Evolutionary conservation across 1,140 invertebrate genomes (phyloP), one percentile per base, ranked within the genome.

Genomic region (Antheraea mylitta): DNA sequence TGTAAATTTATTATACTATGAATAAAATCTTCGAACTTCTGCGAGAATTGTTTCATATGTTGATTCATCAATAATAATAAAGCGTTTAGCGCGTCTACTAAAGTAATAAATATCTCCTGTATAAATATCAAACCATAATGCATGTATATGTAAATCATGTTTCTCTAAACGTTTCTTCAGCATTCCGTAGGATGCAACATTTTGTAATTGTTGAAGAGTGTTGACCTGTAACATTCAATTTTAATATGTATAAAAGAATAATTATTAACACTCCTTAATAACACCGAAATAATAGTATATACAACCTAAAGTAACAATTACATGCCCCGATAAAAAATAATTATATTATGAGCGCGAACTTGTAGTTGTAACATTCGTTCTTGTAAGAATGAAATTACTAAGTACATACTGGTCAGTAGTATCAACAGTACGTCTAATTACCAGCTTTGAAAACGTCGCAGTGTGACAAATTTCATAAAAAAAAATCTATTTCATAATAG

Each of bases 121-220:
- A 81, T 98, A 98, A 82, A 99, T 98, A 88, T 99, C 98, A 87
- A 99, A 99, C 98, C 98, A 99, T 5, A 99, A 92, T 0, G 98
- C 98, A 83, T 99, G 98, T 73, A 98, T 96, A 80, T 98, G 97
- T 7, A 99, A 92, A 83, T 98, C 94, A 78, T 97, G 96, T 22
- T 94, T 94, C 86, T 96, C 95, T 11, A 99, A 87, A 2, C 97
- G 94, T 73, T 96, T 96, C 79, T 97, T 96, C 42, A 99, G 92
- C 92, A 99, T 99, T 30, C 97, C 97, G 85, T 99, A 99, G 22
- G 97, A 98, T 0, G 98, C 97, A 66, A 99, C 95, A 86, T 99
- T 98, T 88, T 98, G 97, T 66, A 99, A 92, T 89, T 99, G 98
- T 86, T 99, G 97, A 16, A 99, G 91, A 7, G 97, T 98, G 77